Percentiles rank a stretch among this genome's conserved stretches.
phyloP scores from a whole-genome alignment of 2,888 invertebrate species.

The Cerceris ruficornis region DNA sequence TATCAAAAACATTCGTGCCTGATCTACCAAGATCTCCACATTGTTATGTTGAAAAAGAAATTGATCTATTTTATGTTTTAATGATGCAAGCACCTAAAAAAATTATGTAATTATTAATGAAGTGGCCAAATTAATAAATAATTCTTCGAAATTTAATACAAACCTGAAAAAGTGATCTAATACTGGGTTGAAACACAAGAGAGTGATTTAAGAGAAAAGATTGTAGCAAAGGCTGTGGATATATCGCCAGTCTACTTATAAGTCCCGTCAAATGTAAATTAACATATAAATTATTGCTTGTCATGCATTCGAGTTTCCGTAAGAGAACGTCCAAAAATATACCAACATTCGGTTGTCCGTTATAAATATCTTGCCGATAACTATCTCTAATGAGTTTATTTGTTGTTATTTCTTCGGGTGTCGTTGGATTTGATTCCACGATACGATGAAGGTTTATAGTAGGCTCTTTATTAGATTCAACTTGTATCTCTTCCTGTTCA shows the following conservation, averaged over 20 bases:
- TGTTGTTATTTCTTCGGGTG: constrained; percentile 25
- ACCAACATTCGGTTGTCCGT: constrained; percentile 79
- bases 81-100: constrained; percentile 87
- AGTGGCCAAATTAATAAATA: not conserved
- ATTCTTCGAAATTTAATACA: constrained; percentile 55
- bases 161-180: constrained; percentile 95
- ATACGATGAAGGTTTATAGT: constrained; percentile 57
- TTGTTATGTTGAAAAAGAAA: constrained; percentile 86
- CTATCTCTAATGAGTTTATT: constrained; percentile 56
- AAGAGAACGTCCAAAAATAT: constrained; percentile 90
- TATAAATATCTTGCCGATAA: constrained; percentile 71
- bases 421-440: constrained; percentile 27
- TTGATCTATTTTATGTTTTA: constrained; percentile 94
- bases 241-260: constrained; percentile 92
- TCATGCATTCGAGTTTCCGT: constrained; percentile 91
- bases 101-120: not conserved
- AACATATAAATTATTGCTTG: constrained; percentile 91
- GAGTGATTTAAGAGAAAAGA: constrained; percentile 94
- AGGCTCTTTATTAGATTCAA: constrained; percentile 45
- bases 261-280: constrained; percentile 95
- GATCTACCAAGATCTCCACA: constrained; percentile 86
- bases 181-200: constrained; percentile 93
- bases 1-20: constrained; percentile 90
- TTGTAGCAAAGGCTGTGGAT: constrained; percentile 94
- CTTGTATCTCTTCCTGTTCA: constrained; percentile 64